These are phyloP conservation scores for Elaphurus davidianus DNA, from an alignment of 2,113 vertebrate genomes.

Conservation along the genomic window DNA sequence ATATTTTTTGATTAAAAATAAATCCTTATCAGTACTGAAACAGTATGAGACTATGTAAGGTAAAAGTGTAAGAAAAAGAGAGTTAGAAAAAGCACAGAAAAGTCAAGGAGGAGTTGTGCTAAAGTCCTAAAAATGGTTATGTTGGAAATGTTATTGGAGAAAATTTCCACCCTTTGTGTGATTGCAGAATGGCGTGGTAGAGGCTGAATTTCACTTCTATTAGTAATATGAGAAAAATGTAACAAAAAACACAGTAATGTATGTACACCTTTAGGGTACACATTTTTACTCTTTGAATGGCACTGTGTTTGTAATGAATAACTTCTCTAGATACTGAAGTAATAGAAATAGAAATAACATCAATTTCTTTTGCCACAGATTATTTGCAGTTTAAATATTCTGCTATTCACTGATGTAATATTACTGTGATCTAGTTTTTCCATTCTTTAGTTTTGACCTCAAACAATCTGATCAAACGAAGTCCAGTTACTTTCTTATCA, in stretches of 20 bases:
- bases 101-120: not conserved
- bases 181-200: not conserved
- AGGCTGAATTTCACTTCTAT: not conserved
- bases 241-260: not conserved
- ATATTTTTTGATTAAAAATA: not conserved
- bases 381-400: not conserved
- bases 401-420: not conserved
- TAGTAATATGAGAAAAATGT: not conserved
- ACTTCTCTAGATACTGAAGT: not conserved
- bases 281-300: not conserved
- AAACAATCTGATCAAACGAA: not conserved
- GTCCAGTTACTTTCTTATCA: not conserved
- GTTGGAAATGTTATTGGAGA: not conserved
- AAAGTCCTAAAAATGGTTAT: not conserved
- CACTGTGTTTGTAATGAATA: not conserved
- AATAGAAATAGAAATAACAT: not conserved
- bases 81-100: not conserved
- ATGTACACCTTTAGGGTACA: not conserved
- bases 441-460: not conserved
- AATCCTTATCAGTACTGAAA: not conserved
- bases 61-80: not conserved
- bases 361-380: not conserved
- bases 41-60: not conserved
- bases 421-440: not conserved
- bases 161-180: not conserved